Percentiles rank a stretch among this genome's conserved stretches.
These are phyloP conservation scores for Xestobium rufovillosum DNA, from an alignment of 2,888 invertebrate genomes.

Conservation along the genomic window DNA sequence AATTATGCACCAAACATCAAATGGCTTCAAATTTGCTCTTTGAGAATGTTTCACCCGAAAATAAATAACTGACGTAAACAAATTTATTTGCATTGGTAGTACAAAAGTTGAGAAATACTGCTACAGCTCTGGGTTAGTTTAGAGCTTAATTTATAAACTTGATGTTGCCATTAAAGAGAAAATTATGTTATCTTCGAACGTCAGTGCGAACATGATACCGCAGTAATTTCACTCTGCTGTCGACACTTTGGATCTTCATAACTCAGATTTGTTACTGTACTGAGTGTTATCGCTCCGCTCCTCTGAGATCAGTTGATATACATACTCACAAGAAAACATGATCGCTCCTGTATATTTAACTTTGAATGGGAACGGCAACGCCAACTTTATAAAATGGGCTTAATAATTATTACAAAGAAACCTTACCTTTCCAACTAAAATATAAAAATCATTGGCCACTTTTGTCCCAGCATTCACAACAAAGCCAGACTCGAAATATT, in stretches of 20 bases:
- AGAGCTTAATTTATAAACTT: background rate
- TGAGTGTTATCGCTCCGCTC: no score
- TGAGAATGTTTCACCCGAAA: constrained; percentile 16
- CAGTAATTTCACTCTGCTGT: background rate
- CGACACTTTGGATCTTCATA: no score
- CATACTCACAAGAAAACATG: no score
- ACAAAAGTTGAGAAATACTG: background rate
- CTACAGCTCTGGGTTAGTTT: background rate
- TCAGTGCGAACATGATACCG: no score
- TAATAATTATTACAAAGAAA: background rate
- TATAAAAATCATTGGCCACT: no score
- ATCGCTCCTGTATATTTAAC: background rate
- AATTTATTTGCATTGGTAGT: background rate
- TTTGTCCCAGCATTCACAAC: background rate
- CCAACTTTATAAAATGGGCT: background rate
- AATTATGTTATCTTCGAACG: no score
- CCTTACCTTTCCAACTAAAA: background rate
- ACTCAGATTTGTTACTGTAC: no score
- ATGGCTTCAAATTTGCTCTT: constrained; percentile 1
- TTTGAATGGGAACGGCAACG: constrained; percentile 2
- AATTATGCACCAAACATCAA: constrained; percentile 11
- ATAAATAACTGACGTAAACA: constrained; percentile 1
- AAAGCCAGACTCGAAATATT: constrained; percentile 1
- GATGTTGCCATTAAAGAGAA: no score
- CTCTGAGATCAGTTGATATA: no score